Percentiles rank a stretch among this genome's conserved stretches.
Conservation (phyloP, 2,888 invertebrate genomes). For the Smittia aterrima region DNA sequence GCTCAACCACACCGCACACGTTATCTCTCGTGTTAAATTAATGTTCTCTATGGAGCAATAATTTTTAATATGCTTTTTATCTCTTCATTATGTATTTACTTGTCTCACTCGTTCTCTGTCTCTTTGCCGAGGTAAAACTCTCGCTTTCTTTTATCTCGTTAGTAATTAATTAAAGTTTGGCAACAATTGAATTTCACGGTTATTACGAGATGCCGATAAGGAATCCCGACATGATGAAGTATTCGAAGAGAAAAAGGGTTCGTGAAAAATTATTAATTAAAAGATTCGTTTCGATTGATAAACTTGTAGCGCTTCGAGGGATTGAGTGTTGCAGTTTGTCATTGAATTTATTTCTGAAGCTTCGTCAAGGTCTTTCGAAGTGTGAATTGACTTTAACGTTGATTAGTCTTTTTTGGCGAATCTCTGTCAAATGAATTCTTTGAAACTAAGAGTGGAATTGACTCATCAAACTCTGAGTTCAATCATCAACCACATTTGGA, state of each 20-base stretch:
- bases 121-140: neutral
- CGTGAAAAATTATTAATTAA: constrained; percentile 22
- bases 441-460: no score
- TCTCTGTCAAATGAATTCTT: no score
- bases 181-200: constrained; percentile 23
- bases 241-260: constrained; percentile 6
- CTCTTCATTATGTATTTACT: constrained; percentile 35
- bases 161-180: constrained; percentile 36
- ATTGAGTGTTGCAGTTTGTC: no score
- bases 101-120: neutral
- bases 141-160: constrained; percentile 23
- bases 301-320: constrained; percentile 1
- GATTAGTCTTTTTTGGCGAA: no score
- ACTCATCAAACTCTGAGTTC: no score
- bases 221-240: neutral
- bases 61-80: constrained; percentile 41
- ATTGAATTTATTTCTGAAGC: no score
- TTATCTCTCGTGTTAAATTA: constrained; percentile 36
- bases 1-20: constrained; percentile 30
- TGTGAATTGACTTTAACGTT: no score
- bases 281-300: constrained; percentile 24
- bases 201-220: constrained; percentile 1
- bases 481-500: no score
- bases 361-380: no score
- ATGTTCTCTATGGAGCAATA: constrained; percentile 40